Conservation (phyloP, 2,113 vertebrate genomes). For the Delphinus delphis region DNA sequence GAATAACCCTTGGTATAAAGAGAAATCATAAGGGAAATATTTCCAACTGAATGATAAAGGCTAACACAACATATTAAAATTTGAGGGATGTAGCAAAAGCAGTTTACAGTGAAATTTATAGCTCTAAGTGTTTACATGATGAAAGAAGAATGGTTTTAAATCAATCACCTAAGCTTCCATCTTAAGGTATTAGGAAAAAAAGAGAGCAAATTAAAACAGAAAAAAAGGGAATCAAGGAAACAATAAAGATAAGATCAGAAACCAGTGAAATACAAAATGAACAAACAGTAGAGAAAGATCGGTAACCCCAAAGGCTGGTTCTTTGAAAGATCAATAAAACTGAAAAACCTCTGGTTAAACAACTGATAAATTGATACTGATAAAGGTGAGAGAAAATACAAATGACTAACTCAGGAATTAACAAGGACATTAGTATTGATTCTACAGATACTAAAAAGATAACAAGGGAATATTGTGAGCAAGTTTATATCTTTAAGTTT, state of each 20-base stretch:
- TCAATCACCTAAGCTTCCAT: background rate
- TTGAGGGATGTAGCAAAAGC: background rate
- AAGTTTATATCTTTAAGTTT: background rate
- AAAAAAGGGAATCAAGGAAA: background rate
- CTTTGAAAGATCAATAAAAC: slow-evolving; percentile 1
- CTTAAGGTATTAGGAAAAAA: background rate
- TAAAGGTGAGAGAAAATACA: background rate
- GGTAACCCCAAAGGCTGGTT: background rate
- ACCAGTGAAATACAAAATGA: background rate
- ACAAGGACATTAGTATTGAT: background rate
- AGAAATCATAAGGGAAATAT: background rate
- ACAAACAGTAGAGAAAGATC: background rate
- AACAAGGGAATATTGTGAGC: background rate
- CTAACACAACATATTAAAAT: background rate
- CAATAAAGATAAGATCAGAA: background rate
- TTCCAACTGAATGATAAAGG: background rate
- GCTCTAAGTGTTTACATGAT: background rate
- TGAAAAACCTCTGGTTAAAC: background rate
- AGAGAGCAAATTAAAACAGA: background rate
- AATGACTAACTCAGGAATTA: background rate
- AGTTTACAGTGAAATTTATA: background rate
- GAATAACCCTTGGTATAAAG: background rate
- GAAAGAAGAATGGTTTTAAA: background rate
- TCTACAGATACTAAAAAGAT: background rate
- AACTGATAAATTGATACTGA: background rate